Base-by-base conservation (phyloP, 1,140 invertebrate species). In the Penaeus vannamei region DNA sequence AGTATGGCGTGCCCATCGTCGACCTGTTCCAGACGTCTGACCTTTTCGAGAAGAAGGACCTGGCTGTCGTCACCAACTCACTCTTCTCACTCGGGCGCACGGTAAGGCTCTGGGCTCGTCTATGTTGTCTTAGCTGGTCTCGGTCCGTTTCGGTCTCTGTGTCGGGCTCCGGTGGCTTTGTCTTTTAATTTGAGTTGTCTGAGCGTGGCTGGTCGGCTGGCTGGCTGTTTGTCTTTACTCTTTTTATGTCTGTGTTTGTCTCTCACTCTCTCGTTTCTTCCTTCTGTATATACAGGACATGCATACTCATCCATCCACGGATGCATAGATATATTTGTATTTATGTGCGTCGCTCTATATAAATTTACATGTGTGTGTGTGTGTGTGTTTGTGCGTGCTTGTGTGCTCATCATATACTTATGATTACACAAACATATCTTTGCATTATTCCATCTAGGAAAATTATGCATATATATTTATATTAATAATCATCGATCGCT, bases 21-120 rank as follows among this genome's bases (percentile, higher is more conserved):
- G 98, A 99, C 92, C 94, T 98, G 3, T 99, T 99, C 95, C 98
- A 98, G 93, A 97, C 98, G 0, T 97, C 97, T 14, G 98, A 99
- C 93, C 94, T 99, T 10, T 99, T 95, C 95, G 98, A 99, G 92
- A 96, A 96, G 93, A 98, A 98, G 93, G 98, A 99, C 93, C 97
- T 99, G 91, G 95, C 96, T 17, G 95, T 97, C 91, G 98, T 99
- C 1, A 96, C 97, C 12, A 95, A 95, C 83, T 97, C 97, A 60
- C 95, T 99, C 85, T 97, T 97, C 92, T 96, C 97, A 59, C 94
- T 99, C 83, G 98, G 97, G 20, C 95, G 98, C 92, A 95, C 96
- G 92, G 97, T 98, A 95, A 93, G 95, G 93, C n/a, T 12, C 23
- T 12, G 42, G 23, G 12, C 29, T 62, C 59, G 0, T 83, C 10